Base-by-base conservation (phyloP, 2,113 vertebrate species). In the Globicephala melas region DNA sequence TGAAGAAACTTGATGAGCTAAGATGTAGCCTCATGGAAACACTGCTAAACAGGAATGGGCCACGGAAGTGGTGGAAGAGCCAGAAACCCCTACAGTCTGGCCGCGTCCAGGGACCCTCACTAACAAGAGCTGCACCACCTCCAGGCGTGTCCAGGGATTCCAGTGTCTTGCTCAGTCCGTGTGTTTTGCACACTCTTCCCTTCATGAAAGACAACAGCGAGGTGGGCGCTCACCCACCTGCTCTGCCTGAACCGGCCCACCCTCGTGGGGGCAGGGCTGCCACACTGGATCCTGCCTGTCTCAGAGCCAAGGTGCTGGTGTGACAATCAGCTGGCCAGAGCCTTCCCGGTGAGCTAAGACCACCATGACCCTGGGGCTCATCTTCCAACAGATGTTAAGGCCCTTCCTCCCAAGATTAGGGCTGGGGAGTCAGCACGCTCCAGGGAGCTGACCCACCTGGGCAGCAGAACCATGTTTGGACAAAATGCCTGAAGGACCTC, bases 51-150 rank as follows among this genome's bases (percentile, higher is more conserved):
- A 38, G n/a, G 9, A 79, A 80, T 5, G 11, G 41, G 26, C 63
- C 73, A 62, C 6, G n/a, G 65, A 89, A 44, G 58, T 58, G 28
- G 41, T 28, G 9, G 55, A 25, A 41, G 20, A 73, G 53, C 50
- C 80, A 26, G 47, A 73, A 71, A 8, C 15, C 63, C 79, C 63
- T 26, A 63, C 41, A 23, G n/a, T n/a, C 41, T 20, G 26, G 8
- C 15, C 10, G 8, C 0, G 3, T 4, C 17, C 7, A 26, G n/a
- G 41, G 65, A 20, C 20, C 28, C 38, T 21, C 11, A 62, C 2
- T 50, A 53, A 33, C 15, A 92, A 53, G 38, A 62, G 63, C 25
- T 36, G 23, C 12, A 38, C 41, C 47, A 50, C 38, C 44, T 62
- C 41, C 60, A 77, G 65, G 33, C 10, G 5, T 4, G 10, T 26